These are phyloP conservation scores for Cosmia trapezina DNA, from an alignment of 2,888 invertebrate species.

Conservation along the genomic window DNA sequence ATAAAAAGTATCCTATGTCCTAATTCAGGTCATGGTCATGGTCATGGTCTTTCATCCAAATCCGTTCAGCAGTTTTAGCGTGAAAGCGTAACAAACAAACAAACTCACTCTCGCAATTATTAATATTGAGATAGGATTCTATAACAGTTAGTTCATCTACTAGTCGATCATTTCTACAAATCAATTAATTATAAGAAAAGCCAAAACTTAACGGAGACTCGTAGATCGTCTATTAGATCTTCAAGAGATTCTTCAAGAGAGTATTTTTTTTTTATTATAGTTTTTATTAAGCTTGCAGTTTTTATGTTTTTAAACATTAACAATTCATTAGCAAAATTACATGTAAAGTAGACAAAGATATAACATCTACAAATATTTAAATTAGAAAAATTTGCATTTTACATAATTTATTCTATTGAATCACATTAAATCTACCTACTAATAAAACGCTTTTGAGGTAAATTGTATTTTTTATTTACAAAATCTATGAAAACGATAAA, in stretches of 20 bases:
- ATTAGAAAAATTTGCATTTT: conserved; percentile 1
- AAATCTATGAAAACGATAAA: background rate
- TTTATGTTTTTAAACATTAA: background rate
- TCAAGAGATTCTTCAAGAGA: background rate
- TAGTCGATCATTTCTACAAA: background rate
- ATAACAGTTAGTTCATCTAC: background rate
- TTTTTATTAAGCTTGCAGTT: background rate
- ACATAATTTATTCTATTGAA: conserved; percentile 7
- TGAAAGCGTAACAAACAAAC: too few relatives aligned
- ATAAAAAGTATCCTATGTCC: too few relatives aligned
- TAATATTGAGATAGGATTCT: too few relatives aligned
- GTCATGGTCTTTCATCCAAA: too few relatives aligned
- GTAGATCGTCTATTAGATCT: background rate
- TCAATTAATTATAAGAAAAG: background rate
- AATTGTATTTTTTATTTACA: background rate
- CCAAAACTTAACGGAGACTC: background rate
- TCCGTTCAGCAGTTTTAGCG: too few relatives aligned
- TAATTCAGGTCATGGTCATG: too few relatives aligned
- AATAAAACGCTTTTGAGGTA: background rate
- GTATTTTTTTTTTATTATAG: too few relatives aligned
- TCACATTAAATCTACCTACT: background rate
- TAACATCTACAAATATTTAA: conserved; percentile 2
- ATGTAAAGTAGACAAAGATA: background rate
- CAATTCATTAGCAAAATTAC: conserved; percentile 10
- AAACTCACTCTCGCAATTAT: too few relatives aligned